Evolutionary conservation across 1,140 invertebrate species (phyloP).

Genomic region (Vollenhovia emeryi): DNA sequence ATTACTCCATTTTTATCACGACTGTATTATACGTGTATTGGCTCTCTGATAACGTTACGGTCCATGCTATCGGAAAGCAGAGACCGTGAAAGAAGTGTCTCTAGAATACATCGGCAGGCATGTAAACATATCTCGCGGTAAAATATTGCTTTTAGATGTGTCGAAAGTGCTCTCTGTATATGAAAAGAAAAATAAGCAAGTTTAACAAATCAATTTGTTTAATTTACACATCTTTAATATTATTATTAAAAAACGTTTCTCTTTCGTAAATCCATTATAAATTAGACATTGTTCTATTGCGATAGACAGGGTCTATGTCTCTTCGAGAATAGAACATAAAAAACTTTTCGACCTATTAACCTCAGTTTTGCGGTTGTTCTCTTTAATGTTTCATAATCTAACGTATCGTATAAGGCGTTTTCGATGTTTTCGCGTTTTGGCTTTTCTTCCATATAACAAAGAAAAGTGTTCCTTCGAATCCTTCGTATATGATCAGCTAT

Average conservation of each 20-base stretch:
- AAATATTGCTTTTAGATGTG: neutral
- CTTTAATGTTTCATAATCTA: slow-evolving; percentile 62
- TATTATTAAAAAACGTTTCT: slow-evolving; percentile 30
- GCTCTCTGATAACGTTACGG: slow-evolving; percentile 31
- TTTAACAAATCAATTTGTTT: neutral
- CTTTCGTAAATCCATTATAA: neutral
- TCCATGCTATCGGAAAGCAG: slow-evolving; percentile 8
- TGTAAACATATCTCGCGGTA: neutral
- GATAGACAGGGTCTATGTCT: slow-evolving; percentile 3
- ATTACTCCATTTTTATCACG: slow-evolving; percentile 11
- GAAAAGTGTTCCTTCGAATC: slow-evolving; percentile 51
- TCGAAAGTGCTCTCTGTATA: neutral
- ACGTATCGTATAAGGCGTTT: slow-evolving; percentile 79
- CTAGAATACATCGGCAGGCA: neutral
- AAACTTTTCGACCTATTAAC: slow-evolving; percentile 63
- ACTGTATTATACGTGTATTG: neutral
- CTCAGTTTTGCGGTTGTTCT: slow-evolving; percentile 51
- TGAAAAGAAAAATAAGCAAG: neutral
- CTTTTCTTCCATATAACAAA: slow-evolving; percentile 66
- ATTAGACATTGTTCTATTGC: slow-evolving; percentile 12
- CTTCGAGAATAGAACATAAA: slow-evolving; percentile 43
- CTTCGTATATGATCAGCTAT: slow-evolving; percentile 63
- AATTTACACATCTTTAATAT: slow-evolving; percentile 4
- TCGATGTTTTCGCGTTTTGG: slow-evolving; percentile 80
- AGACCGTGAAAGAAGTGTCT: neutral